These are phyloP conservation scores for Misgurnus anguillicaudatus DNA, from an alignment of 2,113 vertebrate genomes.

Conservation along the genomic window DNA sequence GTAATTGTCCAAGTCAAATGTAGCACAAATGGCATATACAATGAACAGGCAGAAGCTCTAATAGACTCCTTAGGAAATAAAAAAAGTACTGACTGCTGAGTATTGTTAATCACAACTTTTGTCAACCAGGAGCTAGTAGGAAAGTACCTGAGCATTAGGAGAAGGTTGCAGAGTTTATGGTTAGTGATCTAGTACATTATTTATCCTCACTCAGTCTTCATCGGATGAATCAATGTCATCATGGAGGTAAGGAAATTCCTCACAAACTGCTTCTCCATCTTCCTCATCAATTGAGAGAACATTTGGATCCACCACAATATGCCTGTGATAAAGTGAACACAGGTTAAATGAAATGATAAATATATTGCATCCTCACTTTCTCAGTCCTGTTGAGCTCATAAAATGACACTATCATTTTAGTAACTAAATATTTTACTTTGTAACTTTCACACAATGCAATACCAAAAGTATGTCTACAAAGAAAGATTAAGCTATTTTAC, in stretches of 20 bases:
- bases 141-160: conserved; percentile 9
- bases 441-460: conserved; percentile 8
- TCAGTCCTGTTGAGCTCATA: too few species aligned
- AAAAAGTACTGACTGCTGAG: conserved; percentile 2
- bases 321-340: conserved; percentile 4
- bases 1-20: background rate
- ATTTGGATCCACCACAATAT: conserved; percentile 4
- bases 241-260: conserved; percentile 6
- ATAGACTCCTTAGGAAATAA: background rate
- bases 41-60: conserved; percentile 3
- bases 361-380: conserved; percentile 2
- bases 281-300: conserved; percentile 14
- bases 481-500: background rate
- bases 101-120: conserved; percentile 1
- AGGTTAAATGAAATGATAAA: background rate
- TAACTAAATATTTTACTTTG: conserved; percentile 1
- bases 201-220: conserved; percentile 8
- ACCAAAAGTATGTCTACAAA: conserved; percentile 8
- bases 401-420: conserved; percentile 5
- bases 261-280: conserved; percentile 4
- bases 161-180: background rate
- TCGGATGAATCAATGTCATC: conserved; percentile 4
- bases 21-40: conserved; percentile 2
- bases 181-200: conserved; percentile 13
- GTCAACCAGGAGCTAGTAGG: conserved; percentile 6